phyloP scores from a whole-genome alignment of 2,888 invertebrate genomes.

The Coelinius sp. region DNA sequence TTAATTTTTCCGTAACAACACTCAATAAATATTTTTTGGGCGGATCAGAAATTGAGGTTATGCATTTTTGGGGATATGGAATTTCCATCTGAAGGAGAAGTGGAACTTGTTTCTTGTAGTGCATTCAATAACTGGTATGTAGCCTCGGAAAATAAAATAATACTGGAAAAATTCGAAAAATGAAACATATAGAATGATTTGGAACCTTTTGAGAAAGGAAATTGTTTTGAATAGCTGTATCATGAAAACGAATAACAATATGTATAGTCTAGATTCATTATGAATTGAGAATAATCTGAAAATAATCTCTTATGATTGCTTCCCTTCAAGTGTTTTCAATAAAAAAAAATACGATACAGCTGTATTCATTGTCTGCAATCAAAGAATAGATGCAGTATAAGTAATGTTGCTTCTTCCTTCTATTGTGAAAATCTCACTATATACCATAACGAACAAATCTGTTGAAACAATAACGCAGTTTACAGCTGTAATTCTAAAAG shows the following conservation, averaged over 20 bases:
- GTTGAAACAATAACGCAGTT: constrained; percentile 40
- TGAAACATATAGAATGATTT: too few relatives aligned
- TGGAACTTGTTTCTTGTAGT: too few relatives aligned
- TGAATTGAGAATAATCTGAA: too few relatives aligned
- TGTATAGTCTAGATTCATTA: background rate
- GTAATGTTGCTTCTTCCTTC: background rate
- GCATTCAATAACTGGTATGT: too few relatives aligned
- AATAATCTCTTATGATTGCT: background rate
- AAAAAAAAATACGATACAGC: constrained; percentile 42
- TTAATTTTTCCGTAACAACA: too few relatives aligned
- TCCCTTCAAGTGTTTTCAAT: constrained; percentile 34
- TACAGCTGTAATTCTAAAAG: constrained; percentile 36
- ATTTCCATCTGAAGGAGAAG: background rate
- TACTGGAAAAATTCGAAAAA: too few relatives aligned
- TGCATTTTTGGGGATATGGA: too few relatives aligned
- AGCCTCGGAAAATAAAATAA: too few relatives aligned
- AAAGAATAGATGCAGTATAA: background rate
- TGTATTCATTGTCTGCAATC: constrained; percentile 37
- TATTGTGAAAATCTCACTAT: background rate
- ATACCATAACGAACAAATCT: constrained; percentile 43
- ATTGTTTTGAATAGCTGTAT: too few relatives aligned
- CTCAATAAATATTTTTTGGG: too few relatives aligned
- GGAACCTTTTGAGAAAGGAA: too few relatives aligned
- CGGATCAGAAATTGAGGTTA: too few relatives aligned
- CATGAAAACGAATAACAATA: background rate